Evolutionary conservation across 2,888 invertebrate genomes (phyloP), one percentile per base, ranked within the genome.

Genomic region (Plagodis pulveraria): DNA sequence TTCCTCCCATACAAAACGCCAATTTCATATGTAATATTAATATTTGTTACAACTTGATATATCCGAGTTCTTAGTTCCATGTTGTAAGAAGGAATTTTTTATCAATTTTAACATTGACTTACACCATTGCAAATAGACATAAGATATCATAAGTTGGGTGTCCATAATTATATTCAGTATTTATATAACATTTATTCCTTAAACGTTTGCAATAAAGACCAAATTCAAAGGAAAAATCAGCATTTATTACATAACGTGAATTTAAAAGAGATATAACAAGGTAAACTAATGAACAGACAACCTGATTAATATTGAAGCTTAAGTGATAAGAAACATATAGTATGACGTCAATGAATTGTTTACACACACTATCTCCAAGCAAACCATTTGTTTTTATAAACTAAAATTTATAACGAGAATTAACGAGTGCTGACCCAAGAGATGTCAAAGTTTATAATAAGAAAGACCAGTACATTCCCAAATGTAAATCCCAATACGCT

Each of bases 331-430:
- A 58, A 60, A 58, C 46, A 52, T 45, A 56, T 40, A n/a, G 22
- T 11, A 41, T 65, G 66, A 68, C 68, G 68, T 68, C 66, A 65
- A 53, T 47, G 9, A 36, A 41, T 44, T 64, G 61, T 62, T 66
- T 63, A 38, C 56, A 49, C 50, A 33, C 50, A 50, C 47, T 66
- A 62, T 57, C 58, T 48, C 38, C 35, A 58, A 55, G 50, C 41
- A 51, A 65, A 64, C 51, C 53, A 42, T 50, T 53, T 59, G 62
- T 61, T 54, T 49, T 58, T 58, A 50, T 59, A 52, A 47, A 38
- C 34, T 38, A 41, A 12, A 47, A 56, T 43, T 9, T 49, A 58
- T 10, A 12, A 54, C 2, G 22, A 62, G 62, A 46, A 59, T 52
- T 51, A 57, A 62, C 44, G 46, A 45, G 46, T 62, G 51, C 40